A percentile compares a stretch with the other conserved stretches of the same genome.
These are phyloP conservation scores for Athene cunicularia DNA, from an alignment of 2,113 vertebrate species.

Conservation along the genomic window DNA sequence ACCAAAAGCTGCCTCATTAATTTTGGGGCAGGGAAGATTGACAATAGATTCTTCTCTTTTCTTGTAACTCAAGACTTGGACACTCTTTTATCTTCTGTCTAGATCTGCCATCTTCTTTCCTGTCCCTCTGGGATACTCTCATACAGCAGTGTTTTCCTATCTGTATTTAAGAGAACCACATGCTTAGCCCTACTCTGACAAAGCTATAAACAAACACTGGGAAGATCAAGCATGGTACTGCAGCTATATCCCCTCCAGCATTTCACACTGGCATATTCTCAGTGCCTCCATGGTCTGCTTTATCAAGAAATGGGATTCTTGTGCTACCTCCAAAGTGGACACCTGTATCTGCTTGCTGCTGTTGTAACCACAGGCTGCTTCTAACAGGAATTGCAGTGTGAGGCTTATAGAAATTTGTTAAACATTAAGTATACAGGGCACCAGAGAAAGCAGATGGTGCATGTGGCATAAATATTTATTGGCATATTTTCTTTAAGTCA, in stretches of 20 bases:
- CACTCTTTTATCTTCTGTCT: neutral
- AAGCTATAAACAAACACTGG: neutral
- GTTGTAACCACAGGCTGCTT: neutral
- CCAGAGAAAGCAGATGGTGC: slow-evolving; percentile 7
- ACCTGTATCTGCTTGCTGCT: neutral
- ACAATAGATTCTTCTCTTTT: neutral
- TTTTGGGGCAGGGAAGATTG: neutral
- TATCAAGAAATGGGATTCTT: neutral
- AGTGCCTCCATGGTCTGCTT: neutral
- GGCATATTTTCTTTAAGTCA: slow-evolving; percentile 51
- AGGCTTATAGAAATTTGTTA: neutral
- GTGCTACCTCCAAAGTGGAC: neutral
- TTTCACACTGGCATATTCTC: neutral
- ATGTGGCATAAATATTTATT: slow-evolving; percentile 61
- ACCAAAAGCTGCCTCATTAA: neutral
- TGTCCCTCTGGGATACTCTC: neutral
- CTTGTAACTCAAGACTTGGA: neutral
- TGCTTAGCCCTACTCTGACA: neutral
- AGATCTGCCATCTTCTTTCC: neutral
- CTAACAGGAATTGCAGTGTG: neutral
- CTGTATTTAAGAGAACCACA: neutral
- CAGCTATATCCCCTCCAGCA: neutral
- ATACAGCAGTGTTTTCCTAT: neutral
- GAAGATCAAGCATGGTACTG: neutral
- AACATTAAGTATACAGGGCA: neutral